Conservation (phyloP, 1,140 invertebrate genomes). For the Onthophagus taurus region DNA sequence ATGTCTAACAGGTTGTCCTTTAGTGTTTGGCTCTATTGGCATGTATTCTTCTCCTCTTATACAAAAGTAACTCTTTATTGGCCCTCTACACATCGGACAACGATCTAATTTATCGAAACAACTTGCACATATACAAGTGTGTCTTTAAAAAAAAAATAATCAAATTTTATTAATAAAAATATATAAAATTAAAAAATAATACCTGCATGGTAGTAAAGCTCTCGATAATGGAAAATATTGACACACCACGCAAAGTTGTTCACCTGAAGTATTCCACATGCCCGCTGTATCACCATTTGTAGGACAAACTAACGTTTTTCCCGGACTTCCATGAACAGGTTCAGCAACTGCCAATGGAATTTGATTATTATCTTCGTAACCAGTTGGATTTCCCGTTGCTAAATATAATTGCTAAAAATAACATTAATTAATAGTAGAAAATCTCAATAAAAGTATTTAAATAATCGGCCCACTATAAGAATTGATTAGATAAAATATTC, state of each 20-base stretch:
- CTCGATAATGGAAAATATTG: constrained; percentile 63
- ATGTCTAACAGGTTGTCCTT: constrained; percentile 15
- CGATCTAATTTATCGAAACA: constrained; percentile 65
- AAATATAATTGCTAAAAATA: constrained; percentile 61
- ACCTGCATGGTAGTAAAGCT: constrained; percentile 66
- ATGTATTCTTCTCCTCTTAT: constrained; percentile 65
- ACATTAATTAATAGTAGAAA: constrained; percentile 6
- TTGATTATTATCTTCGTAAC: constrained; percentile 40
- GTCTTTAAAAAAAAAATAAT: constrained; percentile 36
- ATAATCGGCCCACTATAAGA: too few species aligned
- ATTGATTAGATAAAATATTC: too few species aligned
- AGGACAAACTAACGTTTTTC: constrained; percentile 39
- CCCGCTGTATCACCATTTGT: constrained; percentile 27
- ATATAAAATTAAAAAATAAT: constrained; percentile 6
- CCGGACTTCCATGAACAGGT: constrained; percentile 30
- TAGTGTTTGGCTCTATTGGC: constrained; percentile 42
- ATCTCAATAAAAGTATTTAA: background rate
- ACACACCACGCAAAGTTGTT: constrained; percentile 71
- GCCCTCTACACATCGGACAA: constrained; percentile 73
- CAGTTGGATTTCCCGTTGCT: constrained; percentile 53
- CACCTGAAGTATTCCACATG: constrained; percentile 46
- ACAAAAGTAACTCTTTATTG: constrained; percentile 72
- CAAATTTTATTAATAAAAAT: background rate
- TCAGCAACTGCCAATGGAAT: constrained; percentile 34
- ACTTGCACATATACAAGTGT: constrained; percentile 72